Base-by-base conservation (phyloP, 2,113 vertebrate species). In the Nothoprocta perdicaria region DNA sequence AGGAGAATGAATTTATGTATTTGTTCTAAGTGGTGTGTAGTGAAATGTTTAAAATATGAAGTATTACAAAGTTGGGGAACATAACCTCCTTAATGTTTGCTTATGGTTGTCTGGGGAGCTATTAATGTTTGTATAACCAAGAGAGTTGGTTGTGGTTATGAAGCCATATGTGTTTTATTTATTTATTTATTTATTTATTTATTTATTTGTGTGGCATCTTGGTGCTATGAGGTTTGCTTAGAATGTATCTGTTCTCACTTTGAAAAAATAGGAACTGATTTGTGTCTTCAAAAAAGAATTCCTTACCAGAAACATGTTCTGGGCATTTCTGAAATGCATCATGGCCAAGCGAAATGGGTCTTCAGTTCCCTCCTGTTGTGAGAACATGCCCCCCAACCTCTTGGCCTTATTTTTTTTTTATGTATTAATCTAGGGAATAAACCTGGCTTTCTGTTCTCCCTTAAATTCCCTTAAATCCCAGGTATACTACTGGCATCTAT, bases 281-380 rank as follows among this genome's bases (percentile, higher is more conserved):
- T 68, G 12, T 82, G 27, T 10, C 18, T 60, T 80, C 7, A 67
- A 31, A 33, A 65, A 63, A 21, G 10, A 89, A 35, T 67, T 89
- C 26, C 58, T 13, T 67, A 46, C 29, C 0, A 0, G 60, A 87
- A 22, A 26, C 43, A 5, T 65, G 29, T 6, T 10, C 3, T 76
- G 21, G 9, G 21, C 12, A 31, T 88, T 72, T 15, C 33, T 76
- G 13, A 4, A 57, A 33, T 13, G 22, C 22, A 3, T 60, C 21
- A 24, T 73, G 62, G 21, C 9, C 1, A 1, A 24, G 6, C 4
- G 35, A 79, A 50, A 4, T 0, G 35, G 31, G 1, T 57, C 6
- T 23, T 90, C 13, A 11, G 5, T 35, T 72, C 6, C 9, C 12
- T 68, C 18, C 69, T 9, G 15, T 57, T 57, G 53, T 57, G 53